Evolutionary conservation across 2,888 invertebrate species (phyloP), one percentile per base, ranked within the genome.

Genomic region (Archaeoteleia sp.): DNA sequence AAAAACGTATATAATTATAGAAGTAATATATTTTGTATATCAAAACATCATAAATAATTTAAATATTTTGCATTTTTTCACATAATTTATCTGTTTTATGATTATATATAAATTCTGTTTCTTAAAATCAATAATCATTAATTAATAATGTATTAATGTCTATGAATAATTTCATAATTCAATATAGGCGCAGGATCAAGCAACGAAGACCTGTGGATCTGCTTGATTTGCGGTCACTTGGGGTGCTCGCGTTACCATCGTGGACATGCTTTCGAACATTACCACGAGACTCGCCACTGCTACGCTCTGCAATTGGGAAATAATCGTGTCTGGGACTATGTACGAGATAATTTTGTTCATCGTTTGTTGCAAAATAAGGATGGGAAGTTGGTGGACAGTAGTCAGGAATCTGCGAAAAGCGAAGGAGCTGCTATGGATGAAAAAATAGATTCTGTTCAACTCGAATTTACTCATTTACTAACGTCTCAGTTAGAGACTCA

Each of bases 281-380:
- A 95, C 86, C 88, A 94, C 57, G 94, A 95, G 57, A 97, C 98
- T 0, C 95, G 96, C 74, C 99, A 99, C 86, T 97, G 97, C 9
- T 99, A 97, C 82, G 96, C 98, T 6, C 90, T 99, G 88, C 97
- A 98, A 83, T 87, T 98, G 60, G 98, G 97, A 1, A 96, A 95
- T 40, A 96, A 97, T 81, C 88, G 97, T 45, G 99, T 99, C 0
- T 99, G 99, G 99, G 99, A 99, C 83, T 99, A 99, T 84, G 97
- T 97, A 45, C 98, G 97, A 75, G 97, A 97, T 86, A 96, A 95
- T 86, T 97, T 96, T 87, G 97, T 97, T 5, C 97, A 97, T 87
- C 91, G 99, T 8, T 87, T 99, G 29, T 91, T 99, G 13, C 98
- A 98, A 87, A 98, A 96, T 86, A 97, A 98, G 87, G 98, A 98